Percentiles rank a stretch among this genome's conserved stretches.
Conservation (phyloP, 1,140 invertebrate genomes). For the Drosophila asahinai region DNA sequence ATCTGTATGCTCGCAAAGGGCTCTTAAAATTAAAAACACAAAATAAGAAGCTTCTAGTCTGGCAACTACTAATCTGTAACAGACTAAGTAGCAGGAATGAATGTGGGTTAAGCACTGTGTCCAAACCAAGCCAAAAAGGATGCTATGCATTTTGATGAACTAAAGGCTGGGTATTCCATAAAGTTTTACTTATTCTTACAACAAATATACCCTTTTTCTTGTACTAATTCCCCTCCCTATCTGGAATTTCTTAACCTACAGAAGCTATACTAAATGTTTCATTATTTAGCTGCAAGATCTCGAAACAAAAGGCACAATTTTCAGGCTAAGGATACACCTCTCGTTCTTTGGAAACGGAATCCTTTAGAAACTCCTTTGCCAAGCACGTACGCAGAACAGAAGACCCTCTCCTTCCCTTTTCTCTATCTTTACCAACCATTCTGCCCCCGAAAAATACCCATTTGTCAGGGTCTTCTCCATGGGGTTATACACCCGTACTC, state of each 20-base stretch:
- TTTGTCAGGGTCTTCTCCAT: conserved; percentile 46
- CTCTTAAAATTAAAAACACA: not conserved
- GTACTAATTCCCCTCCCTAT: not conserved
- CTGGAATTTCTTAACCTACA: not conserved
- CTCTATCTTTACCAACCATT: not conserved
- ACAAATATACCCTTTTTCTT: too few species aligned
- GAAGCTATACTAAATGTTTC: not conserved
- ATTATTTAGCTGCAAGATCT: not conserved
- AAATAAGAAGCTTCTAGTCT: not conserved
- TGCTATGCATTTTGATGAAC: not conserved
- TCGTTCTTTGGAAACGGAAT: conserved; percentile 35
- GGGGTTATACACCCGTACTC: conserved; percentile 29
- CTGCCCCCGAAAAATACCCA: conserved; percentile 13
- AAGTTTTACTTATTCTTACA: not conserved
- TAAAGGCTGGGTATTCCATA: not conserved
- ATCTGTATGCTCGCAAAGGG: not conserved
- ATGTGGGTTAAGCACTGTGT: not conserved
- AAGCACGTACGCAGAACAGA: conserved; percentile 65
- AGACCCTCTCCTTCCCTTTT: conserved; percentile 6
- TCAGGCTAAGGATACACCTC: conserved; percentile 32
- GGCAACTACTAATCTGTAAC: not conserved
- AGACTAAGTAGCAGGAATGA: too few species aligned
- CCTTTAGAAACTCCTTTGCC: conserved; percentile 59
- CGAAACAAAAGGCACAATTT: conserved; percentile 21
- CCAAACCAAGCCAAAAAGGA: not conserved